Conservation (phyloP, 2,888 invertebrate genomes). For the Pasiphila rectangulata region DNA sequence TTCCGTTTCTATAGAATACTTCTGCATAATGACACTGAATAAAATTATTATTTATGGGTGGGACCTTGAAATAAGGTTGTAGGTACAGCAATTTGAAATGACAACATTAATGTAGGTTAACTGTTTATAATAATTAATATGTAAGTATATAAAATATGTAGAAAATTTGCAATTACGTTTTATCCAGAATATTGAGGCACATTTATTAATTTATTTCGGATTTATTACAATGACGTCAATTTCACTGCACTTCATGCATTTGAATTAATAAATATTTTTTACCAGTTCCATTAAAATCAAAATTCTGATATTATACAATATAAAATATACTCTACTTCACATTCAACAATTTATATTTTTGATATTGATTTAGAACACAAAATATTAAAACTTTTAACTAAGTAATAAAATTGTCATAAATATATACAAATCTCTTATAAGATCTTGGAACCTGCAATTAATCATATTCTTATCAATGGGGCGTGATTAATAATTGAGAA, state of each 20-base stretch:
- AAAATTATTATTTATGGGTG: constrained; percentile 35
- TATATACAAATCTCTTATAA: constrained; percentile 52
- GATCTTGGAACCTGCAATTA: constrained; percentile 53
- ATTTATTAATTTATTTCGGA: constrained; percentile 10
- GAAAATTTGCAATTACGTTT: constrained; percentile 17
- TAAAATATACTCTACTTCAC: constrained; percentile 62
- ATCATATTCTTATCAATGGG: constrained; percentile 36
- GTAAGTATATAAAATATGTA: constrained; percentile 33
- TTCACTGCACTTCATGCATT: constrained; percentile 14
- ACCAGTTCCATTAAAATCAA: constrained; percentile 29
- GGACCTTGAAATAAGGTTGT: constrained; percentile 45
- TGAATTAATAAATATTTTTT: constrained; percentile 23
- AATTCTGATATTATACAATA: constrained; percentile 45
- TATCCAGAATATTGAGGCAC: constrained; percentile 14
- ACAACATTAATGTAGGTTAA: constrained; percentile 31
- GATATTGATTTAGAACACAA: constrained; percentile 62
- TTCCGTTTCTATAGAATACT: constrained; percentile 66
- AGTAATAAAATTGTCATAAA: constrained; percentile 53
- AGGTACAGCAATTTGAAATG: constrained; percentile 47
- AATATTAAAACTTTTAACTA: constrained; percentile 52
- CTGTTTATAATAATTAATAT: constrained; percentile 16
- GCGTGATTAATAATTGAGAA: constrained; percentile 44
- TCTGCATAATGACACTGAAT: constrained; percentile 55
- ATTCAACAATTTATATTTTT: constrained; percentile 67
- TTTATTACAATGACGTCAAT: constrained; percentile 11